Evolutionary conservation across 2,888 invertebrate genomes (phyloP), one percentile per base, ranked within the genome.

Genomic region (Synanthedon tipuliformis): DNA sequence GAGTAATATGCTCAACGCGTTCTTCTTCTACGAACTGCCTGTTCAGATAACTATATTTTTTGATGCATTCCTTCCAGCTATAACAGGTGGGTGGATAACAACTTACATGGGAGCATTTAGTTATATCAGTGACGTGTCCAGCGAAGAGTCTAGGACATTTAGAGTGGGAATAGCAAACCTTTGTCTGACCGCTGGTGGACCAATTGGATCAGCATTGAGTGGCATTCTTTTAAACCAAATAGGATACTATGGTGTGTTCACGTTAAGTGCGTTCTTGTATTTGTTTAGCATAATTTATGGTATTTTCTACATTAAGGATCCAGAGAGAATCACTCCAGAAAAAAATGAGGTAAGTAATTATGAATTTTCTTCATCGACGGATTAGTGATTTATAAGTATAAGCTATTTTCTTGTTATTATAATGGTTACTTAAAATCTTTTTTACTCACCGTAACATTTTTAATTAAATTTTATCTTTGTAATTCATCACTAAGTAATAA

Each of bases 61-160:
- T 23, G 89, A 89, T 57, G 84, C 86, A 0, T 70, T 89, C 50
- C 85, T 89, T 23, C 86, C 88, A 4, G 87, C 89, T 8, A 64
- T 89, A 13, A 87, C 88, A 5, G 90, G 90, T 1, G 86, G 89
- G 3, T 89, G 88, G 88, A 82, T 88, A n/a, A 77, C 86, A 0
- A 83, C 85, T 18, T 88, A 88, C 54, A 86, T 89, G 83, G 89
- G 89, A 41, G 80, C 89, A 50, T 89, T 90, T 76, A 89, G 89
- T 56, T 91, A 91, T 60, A 85, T 92, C 1, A 86, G 90, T 65
- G 89, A 90, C 56, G 75, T 89, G 50, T 88, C 90, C 3, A 81
- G 79, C 60, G 79, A 84, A 18, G 86, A 89, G 54, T 75, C 86
- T 0, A 86, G 91, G 63, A 92, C 92, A 0, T 79, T 89, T 52